phyloP scores from a whole-genome alignment of 2,797 vertebrate genomes.

The Smutsia temminckii region DNA sequence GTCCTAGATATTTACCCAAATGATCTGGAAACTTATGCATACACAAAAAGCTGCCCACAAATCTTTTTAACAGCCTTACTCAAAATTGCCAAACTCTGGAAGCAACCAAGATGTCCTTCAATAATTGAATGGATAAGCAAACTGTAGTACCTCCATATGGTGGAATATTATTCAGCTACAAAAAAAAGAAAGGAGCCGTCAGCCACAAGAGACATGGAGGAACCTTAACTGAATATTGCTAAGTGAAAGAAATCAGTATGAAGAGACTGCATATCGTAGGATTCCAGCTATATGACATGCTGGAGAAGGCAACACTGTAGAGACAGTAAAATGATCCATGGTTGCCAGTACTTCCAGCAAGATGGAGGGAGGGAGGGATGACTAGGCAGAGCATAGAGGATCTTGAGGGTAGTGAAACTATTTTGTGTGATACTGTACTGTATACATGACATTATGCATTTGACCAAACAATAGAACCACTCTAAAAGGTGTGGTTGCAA shows the following conservation, averaged over 20 bases:
- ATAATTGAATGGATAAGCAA: background rate
- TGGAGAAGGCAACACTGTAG: background rate
- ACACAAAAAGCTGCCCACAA: background rate
- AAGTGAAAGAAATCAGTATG: background rate
- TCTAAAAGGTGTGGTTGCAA: background rate
- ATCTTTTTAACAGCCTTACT: background rate
- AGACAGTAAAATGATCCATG: background rate
- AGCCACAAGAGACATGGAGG: background rate
- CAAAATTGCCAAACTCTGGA: background rate
- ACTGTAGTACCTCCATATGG: background rate
- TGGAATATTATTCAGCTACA: background rate
- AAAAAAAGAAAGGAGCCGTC: background rate
- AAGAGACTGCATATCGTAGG: background rate
- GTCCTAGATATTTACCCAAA: background rate
- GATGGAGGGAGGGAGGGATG: background rate
- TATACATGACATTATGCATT: background rate
- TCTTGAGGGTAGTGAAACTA: background rate
- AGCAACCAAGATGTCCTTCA: background rate
- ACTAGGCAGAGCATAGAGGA: background rate
- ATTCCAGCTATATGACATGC: background rate
- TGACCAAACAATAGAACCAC: background rate
- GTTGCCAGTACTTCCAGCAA: background rate
- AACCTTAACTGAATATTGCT: background rate
- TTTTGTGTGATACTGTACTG: background rate
- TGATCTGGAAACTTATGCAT: background rate